Evolutionary conservation across 1,140 invertebrate genomes (phyloP), one percentile per base, ranked within the genome.

Genomic region (Centruroides vittatus): DNA sequence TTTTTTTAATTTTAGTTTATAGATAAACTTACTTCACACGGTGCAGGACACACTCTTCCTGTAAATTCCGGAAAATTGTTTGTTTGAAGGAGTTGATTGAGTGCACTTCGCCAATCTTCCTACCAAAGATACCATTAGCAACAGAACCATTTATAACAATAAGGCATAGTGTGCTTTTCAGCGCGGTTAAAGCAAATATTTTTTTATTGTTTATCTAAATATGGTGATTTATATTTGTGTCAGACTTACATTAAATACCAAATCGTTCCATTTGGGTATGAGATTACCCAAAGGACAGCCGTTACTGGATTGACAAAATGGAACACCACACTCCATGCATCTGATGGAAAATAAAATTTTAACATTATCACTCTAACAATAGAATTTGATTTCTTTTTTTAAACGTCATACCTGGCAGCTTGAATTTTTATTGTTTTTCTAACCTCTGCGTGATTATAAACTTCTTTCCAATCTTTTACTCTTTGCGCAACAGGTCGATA

Each of bases 41-140:
- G 96, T 12, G 96, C 95, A 10, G 96, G 96, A 73, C 96, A 99
- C 9, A 98, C 94, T 69, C 96, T 79, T 4, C 96, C 96, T 55
- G 95, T 99, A 72, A 99, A 99, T 76, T 99, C 96, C 41, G 96
- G 96, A 77, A 99, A 99, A 72, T 99, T 99, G 72, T 99, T 99
- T 3, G 96, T 99, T 74, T 98, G 95, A 60, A 97, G 76, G 36
- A 99, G 79, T 69, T 97, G 92, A 65, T 88, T 83, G 2, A 99
- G 76, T n/a, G 97, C 97, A 74, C 97, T 90, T 63, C 87, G 84
- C 96, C 96, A 99, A 70, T 97, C 89, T 57, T 88, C 86, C 73
- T 80, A 65, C 41, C 41, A 41, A 41, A 41, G 41, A 41, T 41
- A 41, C 41, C 5, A 41, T 58, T 41, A 41, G 41, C 41, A 41